Conservation (phyloP, 2,113 vertebrate genomes). For the Strix aluco region DNA sequence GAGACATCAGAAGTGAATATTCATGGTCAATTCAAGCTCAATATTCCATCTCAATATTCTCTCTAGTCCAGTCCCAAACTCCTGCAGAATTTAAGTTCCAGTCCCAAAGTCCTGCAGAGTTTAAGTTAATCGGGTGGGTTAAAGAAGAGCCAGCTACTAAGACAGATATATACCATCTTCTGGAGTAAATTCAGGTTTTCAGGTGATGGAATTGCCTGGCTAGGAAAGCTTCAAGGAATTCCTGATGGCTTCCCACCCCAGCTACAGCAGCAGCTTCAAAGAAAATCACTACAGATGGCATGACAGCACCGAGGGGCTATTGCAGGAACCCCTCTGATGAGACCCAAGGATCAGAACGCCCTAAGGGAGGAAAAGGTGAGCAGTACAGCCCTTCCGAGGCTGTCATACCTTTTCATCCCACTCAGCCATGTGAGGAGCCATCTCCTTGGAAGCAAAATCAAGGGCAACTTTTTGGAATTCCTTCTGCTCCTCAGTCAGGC, state of each 20-base stretch:
- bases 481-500: conserved; percentile 93
- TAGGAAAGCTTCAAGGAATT: neutral
- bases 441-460: conserved; percentile 93
- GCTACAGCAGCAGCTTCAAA: neutral
- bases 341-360: neutral
- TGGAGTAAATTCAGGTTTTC: neutral
- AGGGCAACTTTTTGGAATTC: conserved; percentile 96
- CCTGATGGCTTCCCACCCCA: neutral
- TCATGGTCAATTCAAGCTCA: neutral
- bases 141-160: neutral
- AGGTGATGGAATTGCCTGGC: neutral
- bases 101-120: neutral
- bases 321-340: neutral
- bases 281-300: neutral
- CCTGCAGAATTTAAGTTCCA: neutral
- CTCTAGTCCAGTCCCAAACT: neutral
- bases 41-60: neutral
- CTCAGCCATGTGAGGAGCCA: conserved; percentile 93
- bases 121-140: neutral
- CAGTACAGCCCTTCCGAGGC: too few relatives aligned
- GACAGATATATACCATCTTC: neutral
- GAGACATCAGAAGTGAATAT: neutral
- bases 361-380: neutral
- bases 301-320: accelerated
- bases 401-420: conserved; percentile 91